Base-by-base conservation (phyloP, 2,113 vertebrate genomes). In the Morone chrysops region DNA sequence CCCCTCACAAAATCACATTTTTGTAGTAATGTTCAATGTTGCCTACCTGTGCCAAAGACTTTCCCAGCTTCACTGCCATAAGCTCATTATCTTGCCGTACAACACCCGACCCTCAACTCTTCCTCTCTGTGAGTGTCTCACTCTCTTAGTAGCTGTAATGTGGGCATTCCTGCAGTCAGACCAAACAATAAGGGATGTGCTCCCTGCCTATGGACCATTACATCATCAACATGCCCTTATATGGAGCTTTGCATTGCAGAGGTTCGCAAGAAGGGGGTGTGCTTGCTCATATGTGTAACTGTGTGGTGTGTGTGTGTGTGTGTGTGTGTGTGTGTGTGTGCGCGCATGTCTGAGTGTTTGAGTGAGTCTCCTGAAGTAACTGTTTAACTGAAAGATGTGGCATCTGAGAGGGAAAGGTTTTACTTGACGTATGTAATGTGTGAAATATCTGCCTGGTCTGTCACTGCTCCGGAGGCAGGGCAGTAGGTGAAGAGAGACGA, bases 191-290 rank as follows among this genome's bases (percentile, higher is more conserved):
- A 96, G 96, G 95, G 96, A 96, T 93, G 94, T 96, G 90, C 96
- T 96, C 96, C 92, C 90, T 96, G 97, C 96, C 96, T 96, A 93
- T 91, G 95, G 95, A 93, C 94, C 96, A 95, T 99, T 96, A 99
- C 98, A 97, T 99, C 98, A 99, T 95, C 91, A 96, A 6, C 95
- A 94, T 95, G 93, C 70, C 98, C 98, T 95, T 98, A 97, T 97
- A 97, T 96, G 97, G 97, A 93, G 74, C 95, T 95, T 87, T 75
- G 96, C 94, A 93, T 93, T 95, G 94, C 95, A 93, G 93, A 88
- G 93, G 56, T 95, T 94, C 89, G 80, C 93, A 91, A 83, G 88
- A 89, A 87, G 90, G 90, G 91, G 91, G 92, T 93, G 91, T 90
- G 76, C 87, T 90, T 71, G 82, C 75, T 70, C 70, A 6, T 36